Base-by-base conservation (phyloP, 2,888 invertebrate genomes). In the Dendrolimus pini region DNA sequence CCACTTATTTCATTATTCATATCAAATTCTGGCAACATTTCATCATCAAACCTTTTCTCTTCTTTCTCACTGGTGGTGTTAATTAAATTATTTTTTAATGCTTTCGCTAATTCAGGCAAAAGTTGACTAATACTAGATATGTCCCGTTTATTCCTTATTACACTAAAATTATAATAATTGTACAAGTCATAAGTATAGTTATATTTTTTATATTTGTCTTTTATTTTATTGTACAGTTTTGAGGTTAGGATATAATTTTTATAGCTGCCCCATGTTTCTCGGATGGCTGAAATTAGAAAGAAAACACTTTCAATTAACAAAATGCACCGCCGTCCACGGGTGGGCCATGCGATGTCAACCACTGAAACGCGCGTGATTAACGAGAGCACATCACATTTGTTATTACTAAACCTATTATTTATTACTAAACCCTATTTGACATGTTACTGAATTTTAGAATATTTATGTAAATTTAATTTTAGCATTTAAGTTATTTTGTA, bases 191-290 rank as follows among this genome's bases (percentile, higher is more conserved):
- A 84, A 0, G 77, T 79, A 61, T 68, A 88, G 65, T 89, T 88
- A 59, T 86, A 89, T 54, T 78, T 69, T 66, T 78, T 83, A 67
- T 89, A 89, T 59, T 72, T 85, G 7, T 83, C 74, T 54, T 68
- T 74, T 0, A 80, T 71, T 52, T 65, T 61, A 9, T 78, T 72
- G 56, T 76, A 87, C 7, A 87, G 61, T 64, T 77, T 78, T 1
- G 73, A 70, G 53, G 80, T 59, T 65, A 79, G 69, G 7, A 68
- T 13, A 61, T 92, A 90, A 60, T 81, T 86, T 12, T 72, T 77
- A 54, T 88, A 82, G 58, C 86, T 91, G 0, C 93, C 96, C 96
- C 95, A 96, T 0, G 95, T 95, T 60, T 94, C 92, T 61, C 96
- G 82, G 56, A 96, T 94, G 0, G 94, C 94, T 53, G 78, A 68